Conservation (phyloP, 2,113 vertebrate genomes). For the Sinocyclocheilus rhinocerous region DNA sequence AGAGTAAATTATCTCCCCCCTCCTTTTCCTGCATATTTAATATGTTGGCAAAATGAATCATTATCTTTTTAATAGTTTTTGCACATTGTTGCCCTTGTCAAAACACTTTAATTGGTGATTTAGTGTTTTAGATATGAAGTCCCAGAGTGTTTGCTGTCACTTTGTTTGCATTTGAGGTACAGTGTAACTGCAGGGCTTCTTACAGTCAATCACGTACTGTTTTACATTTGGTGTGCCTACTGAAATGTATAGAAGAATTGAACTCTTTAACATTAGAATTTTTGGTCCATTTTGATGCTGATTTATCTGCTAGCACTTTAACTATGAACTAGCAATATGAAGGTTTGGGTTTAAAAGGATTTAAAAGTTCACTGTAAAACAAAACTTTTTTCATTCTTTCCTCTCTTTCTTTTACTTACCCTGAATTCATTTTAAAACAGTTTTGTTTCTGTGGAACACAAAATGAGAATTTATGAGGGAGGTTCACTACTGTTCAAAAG, state of each 20-base stretch:
- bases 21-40: constrained; percentile 17
- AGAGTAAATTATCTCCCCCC: neutral
- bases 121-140: too few species aligned
- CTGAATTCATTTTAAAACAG: neutral
- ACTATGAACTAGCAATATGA: neutral
- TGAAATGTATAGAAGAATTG: neutral
- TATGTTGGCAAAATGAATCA: constrained; percentile 20
- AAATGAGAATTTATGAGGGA: neutral
- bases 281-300: neutral
- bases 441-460: neutral
- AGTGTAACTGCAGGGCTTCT: neutral
- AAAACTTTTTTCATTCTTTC: neutral
- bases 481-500: neutral
- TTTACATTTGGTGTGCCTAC: neutral
- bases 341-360: neutral
- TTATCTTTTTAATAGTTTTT: constrained; percentile 32
- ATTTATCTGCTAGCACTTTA: neutral
- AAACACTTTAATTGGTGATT: too few species aligned
- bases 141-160: too few species aligned
- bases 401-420: neutral
- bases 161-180: constrained; percentile 31
- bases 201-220: neutral
- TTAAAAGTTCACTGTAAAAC: neutral
- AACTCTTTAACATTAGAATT: neutral
- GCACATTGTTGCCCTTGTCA: constrained; percentile 23